phyloP scores from a whole-genome alignment of 2,113 vertebrate genomes.

The Bos indicus region DNA sequence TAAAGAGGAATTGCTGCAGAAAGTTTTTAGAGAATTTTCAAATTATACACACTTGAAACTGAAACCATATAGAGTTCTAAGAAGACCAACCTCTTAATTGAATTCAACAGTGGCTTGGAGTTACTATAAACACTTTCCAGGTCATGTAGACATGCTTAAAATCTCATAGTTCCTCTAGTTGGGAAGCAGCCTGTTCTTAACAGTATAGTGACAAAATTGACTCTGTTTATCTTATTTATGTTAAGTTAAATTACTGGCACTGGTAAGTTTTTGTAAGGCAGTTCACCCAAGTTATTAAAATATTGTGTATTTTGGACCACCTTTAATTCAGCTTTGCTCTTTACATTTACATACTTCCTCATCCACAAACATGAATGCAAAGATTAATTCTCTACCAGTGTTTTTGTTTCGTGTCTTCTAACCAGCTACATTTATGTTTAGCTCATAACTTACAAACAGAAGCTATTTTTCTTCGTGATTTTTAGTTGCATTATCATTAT shows the following conservation, averaged over 20 bases:
- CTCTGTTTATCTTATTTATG: background rate
- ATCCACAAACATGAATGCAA: slow-evolving; percentile 5
- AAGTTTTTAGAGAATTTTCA: background rate
- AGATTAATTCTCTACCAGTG: slow-evolving; percentile 26
- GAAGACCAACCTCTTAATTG: background rate
- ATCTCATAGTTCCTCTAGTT: background rate
- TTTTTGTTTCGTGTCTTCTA: slow-evolving; percentile 27
- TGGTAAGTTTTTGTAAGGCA: slow-evolving; percentile 10
- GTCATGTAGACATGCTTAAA: background rate
- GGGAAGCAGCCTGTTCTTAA: background rate
- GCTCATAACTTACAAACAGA: background rate
- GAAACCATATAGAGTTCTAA: background rate
- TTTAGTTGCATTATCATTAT: background rate
- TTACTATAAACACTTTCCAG: background rate
- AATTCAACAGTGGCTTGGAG: background rate
- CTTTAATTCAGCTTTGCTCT: background rate
- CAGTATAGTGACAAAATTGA: background rate
- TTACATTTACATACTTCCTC: background rate
- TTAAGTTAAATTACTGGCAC: slow-evolving; percentile 7
- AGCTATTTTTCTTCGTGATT: slow-evolving; percentile 20
- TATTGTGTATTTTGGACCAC: slow-evolving; percentile 22
- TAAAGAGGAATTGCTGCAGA: background rate
- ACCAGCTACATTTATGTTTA: background rate
- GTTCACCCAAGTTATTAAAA: background rate
- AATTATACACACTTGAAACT: background rate